Conservation (phyloP, 2,888 invertebrate genomes). For the Cecidostiba fungosa region DNA sequence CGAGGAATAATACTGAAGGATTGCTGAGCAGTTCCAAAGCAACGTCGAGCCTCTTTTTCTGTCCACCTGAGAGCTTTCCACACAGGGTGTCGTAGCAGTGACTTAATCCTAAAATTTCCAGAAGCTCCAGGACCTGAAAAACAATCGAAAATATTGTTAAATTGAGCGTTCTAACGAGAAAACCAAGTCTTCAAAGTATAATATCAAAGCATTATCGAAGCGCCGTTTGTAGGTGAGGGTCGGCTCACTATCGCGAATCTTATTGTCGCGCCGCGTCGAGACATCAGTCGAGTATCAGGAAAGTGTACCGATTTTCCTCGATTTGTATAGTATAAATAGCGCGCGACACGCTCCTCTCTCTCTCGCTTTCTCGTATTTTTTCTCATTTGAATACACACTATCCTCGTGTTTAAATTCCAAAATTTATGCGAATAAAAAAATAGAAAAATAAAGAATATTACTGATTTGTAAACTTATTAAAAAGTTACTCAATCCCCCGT, state of each 20-base stretch:
- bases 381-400: no score
- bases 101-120: constrained; percentile 87
- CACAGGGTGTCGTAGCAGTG: constrained; percentile 87
- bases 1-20: constrained; percentile 93
- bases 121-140: constrained; percentile 86
- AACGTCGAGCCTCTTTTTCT: constrained; percentile 90
- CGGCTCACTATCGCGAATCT: not conserved
- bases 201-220: not conserved
- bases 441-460: no score
- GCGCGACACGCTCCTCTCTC: no score
- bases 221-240: constrained; percentile 29
- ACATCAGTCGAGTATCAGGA: not conserved
- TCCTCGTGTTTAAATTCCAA: no score
- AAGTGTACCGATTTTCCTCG: not conserved
- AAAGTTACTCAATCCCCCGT: not conserved
- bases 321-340: not conserved
- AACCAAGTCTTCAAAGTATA: no score
- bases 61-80: constrained; percentile 90
- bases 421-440: no score
- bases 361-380: no score
- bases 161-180: not conserved
- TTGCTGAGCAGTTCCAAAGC: constrained; percentile 92
- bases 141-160: not conserved
- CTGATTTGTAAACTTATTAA: not conserved
- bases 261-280: not conserved